Evolutionary conservation across 1,140 invertebrate genomes (phyloP), one percentile per base, ranked within the genome.

Genomic region (Drosophila triauraria): DNA sequence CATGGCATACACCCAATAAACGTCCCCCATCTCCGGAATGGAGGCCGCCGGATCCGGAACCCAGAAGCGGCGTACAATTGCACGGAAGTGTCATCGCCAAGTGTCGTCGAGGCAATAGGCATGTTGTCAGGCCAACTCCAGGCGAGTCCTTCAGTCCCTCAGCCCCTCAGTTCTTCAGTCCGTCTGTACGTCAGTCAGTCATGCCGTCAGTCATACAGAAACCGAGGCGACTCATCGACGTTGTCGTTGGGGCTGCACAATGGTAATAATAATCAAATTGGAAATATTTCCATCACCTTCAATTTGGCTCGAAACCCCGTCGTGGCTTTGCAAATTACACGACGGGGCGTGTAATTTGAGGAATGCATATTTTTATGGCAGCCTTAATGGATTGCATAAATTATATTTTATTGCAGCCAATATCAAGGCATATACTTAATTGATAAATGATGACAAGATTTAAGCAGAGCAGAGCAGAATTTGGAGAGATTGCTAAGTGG

Each of bases 51-150:
- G 63, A 78, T 61, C 63, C 75, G 63, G 83, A 86, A 83, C 75
- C 68, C 65, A 71, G 68, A 83, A 80, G 75, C 70, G 80, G 75
- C 83, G 58, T 70, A 87, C 83, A 87, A 88, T 87, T 87, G 84
- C 84, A 87, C 80, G 84, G 84, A 87, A 88, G 84, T 87, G 84
- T 87, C 84, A 82, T 83, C 71, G 84, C 60, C 68, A 88, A 87
- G 84, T 87, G 83, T 80, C 84, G 84, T 88, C 77, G 79, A 87
- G 77, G 84, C 84, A 83, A 87, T 87, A 88, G 83, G 59, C 77
- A 63, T 86, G 75, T 79, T 76, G 63, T 58, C 82, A 64, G 48
- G 46, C 57, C 67, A 58, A 71, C 75, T 17, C 20, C 53, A 47
- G 51, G 20, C 20, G 20, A 20, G 20, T 20, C 20, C 20, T 20